These are phyloP conservation scores for Sturnus vulgaris DNA, from an alignment of 2,113 vertebrate species.

Conservation along the genomic window DNA sequence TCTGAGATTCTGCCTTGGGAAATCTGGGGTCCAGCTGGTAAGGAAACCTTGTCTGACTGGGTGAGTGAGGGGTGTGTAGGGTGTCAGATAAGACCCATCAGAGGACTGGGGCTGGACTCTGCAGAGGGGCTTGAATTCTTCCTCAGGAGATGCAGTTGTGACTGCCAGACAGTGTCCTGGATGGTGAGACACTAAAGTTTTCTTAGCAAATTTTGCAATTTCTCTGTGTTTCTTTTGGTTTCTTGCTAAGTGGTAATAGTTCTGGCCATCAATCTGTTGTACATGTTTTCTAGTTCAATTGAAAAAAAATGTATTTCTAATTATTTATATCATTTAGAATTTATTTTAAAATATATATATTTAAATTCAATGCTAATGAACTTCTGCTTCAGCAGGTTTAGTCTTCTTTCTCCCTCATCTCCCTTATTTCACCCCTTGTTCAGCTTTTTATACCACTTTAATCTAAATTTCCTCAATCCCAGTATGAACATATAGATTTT, in stretches of 20 bases:
- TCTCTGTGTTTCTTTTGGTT: neutral
- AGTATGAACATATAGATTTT: neutral
- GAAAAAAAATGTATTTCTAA: neutral
- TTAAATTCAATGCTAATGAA: neutral
- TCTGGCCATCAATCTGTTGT: neutral
- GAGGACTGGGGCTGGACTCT: too few relatives aligned
- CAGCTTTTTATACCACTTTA: neutral
- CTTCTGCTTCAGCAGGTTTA: neutral
- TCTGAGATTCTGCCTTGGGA: neutral
- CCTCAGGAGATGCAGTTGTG: neutral
- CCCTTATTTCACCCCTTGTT: neutral
- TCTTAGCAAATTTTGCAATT: neutral
- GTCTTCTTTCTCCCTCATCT: neutral
- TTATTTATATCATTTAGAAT: neutral
- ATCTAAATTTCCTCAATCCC: neutral
- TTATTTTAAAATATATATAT: neutral
- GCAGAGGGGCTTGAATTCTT: neutral
- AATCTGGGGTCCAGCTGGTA: neutral
- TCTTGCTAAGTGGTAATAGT: neutral
- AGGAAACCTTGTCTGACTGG: neutral
- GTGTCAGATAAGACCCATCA: rapidly evolving
- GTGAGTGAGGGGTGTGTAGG: neutral
- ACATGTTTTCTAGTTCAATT: neutral
- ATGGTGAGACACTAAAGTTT: neutral
- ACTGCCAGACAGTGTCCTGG: neutral